A percentile compares a stretch with the other conserved stretches of the same genome.
These are phyloP conservation scores for Eledone cirrhosa DNA, from an alignment of 2,888 invertebrate species.

Conservation along the genomic window DNA sequence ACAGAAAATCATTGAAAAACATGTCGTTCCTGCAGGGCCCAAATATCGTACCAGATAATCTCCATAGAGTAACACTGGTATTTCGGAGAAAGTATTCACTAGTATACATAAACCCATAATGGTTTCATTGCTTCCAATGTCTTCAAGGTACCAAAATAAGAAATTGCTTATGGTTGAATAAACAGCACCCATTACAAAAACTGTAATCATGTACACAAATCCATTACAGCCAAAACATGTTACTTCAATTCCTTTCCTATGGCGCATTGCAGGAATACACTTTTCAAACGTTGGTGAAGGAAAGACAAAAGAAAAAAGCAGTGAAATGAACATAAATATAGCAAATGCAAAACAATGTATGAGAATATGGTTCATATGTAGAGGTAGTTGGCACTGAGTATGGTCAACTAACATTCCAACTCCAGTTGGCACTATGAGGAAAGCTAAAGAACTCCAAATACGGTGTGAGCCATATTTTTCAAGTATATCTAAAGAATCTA, in stretches of 20 bases:
- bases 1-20: constrained; percentile 50
- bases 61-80: constrained; percentile 56
- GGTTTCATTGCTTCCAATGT: constrained; percentile 53
- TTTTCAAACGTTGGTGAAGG: constrained; percentile 54
- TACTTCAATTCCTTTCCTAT: constrained; percentile 49
- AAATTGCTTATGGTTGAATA: constrained; percentile 57
- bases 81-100: constrained; percentile 55
- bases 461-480: constrained; percentile 63
- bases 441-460: constrained; percentile 57
- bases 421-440: constrained; percentile 54
- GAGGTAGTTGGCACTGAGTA: constrained; percentile 56
- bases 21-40: constrained; percentile 53
- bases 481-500: constrained; percentile 60
- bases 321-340: constrained; percentile 48
- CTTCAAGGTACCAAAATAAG: constrained; percentile 61
- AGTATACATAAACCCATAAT: constrained; percentile 57
- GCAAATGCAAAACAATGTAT: constrained; percentile 62
- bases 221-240: constrained; percentile 54
- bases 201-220: constrained; percentile 50
- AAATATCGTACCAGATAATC: constrained; percentile 50
- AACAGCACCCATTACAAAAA: constrained; percentile 56
- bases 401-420: constrained; percentile 55
- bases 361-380: constrained; percentile 55
- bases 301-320: constrained; percentile 55
- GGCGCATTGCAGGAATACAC: constrained; percentile 49